These are phyloP conservation scores for Platichthys flesus DNA, from an alignment of 2,113 vertebrate genomes.

Conservation along the genomic window DNA sequence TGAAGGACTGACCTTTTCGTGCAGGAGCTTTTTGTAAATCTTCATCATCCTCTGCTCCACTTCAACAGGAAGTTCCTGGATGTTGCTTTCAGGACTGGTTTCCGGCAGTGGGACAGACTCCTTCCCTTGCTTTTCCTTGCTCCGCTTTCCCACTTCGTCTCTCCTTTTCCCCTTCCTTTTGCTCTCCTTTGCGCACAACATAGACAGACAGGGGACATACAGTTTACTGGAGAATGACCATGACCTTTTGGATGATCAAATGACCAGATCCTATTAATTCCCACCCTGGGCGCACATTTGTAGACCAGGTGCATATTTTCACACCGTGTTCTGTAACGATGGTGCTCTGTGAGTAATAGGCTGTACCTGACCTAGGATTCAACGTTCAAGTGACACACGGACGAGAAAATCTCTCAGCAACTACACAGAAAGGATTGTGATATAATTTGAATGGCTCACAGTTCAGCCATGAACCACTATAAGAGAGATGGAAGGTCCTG, in stretches of 20 bases:
- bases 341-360: conserved; percentile 57
- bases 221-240: background rate
- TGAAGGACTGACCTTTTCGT: conserved; percentile 51
- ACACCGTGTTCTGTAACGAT: conserved; percentile 66
- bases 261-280: conserved; percentile 36
- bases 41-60: background rate
- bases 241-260: background rate
- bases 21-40: conserved; percentile 57
- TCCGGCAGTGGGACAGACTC: background rate
- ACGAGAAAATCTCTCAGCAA: conserved; percentile 39
- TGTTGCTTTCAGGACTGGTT: background rate
- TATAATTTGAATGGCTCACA: background rate
- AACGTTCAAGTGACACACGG: conserved; percentile 29
- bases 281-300: conserved; percentile 44
- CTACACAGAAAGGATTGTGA: conserved; percentile 4
- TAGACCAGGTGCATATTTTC: conserved; percentile 67
- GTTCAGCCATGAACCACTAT: background rate
- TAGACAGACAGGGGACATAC: conserved; percentile 2
- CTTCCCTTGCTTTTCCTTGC: conserved; percentile 21
- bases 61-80: background rate
- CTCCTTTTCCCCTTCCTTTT: conserved; percentile 77
- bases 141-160: conserved; percentile 26
- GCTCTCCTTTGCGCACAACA: conserved; percentile 53
- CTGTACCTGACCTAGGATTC: conserved; percentile 63
- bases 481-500: background rate